Conservation (phyloP, 1,140 invertebrate species). For the Papilio dardanus region DNA sequence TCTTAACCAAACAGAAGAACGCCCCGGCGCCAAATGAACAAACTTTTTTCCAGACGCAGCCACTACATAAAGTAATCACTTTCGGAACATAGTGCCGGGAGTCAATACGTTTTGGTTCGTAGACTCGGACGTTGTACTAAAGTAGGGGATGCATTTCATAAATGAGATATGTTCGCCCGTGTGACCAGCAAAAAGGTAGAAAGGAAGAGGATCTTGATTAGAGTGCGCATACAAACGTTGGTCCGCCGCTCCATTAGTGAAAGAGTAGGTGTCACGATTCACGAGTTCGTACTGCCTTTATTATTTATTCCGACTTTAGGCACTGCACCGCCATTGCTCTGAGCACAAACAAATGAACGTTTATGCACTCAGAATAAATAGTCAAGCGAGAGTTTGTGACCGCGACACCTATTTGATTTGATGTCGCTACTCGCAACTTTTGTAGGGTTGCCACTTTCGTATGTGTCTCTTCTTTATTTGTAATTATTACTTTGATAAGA, state of each 20-base stretch:
- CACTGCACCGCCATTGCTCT: constrained; percentile 50
- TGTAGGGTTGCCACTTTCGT: constrained; percentile 15
- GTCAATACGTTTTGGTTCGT: neutral
- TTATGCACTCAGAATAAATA: constrained; percentile 56
- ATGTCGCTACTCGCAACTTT: constrained; percentile 25
- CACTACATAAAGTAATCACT: constrained; percentile 20
- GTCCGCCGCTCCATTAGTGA: constrained; percentile 72
- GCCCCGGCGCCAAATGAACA: neutral
- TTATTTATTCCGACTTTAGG: constrained; percentile 66
- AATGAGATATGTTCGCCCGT: constrained; percentile 60
- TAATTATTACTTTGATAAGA: neutral
- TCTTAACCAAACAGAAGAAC: neutral
- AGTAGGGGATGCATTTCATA: constrained; percentile 46
- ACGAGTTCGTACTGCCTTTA: constrained; percentile 58
- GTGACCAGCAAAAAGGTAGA: constrained; percentile 68
- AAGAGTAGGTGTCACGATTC: constrained; percentile 76
- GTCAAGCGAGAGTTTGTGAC: constrained; percentile 48
- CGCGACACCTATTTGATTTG: constrained; percentile 38
- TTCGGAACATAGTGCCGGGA: neutral
- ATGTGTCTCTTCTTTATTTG: neutral
- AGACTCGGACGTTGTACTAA: neutral
- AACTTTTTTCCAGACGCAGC: neutral
- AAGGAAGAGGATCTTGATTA: constrained; percentile 75
- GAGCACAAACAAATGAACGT: constrained; percentile 65
- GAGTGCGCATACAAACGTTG: constrained; percentile 63